A percentile compares a stretch with the other conserved stretches of the same genome.
These are phyloP conservation scores for Magallana ariakensis DNA, from an alignment of 1,140 invertebrate genomes.

Conservation along the genomic window DNA sequence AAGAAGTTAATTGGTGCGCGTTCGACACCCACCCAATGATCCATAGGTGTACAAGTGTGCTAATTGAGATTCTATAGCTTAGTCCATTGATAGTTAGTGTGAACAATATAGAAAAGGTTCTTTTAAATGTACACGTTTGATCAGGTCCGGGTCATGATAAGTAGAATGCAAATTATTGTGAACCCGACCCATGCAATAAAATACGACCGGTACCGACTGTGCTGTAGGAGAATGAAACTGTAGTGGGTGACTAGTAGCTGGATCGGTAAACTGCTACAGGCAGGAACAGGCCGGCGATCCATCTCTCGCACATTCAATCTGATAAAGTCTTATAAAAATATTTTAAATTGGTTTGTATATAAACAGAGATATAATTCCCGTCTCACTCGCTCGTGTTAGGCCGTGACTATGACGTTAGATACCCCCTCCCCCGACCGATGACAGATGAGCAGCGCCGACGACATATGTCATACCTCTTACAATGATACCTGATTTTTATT, in stretches of 20 bases:
- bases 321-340: slow-evolving; percentile 13
- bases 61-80: neutral
- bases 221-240: too few relatives aligned
- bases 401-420: neutral
- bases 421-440: neutral
- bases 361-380: neutral
- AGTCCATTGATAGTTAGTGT: neutral
- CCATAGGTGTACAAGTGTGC: neutral
- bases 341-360: slow-evolving; percentile 12
- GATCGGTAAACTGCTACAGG: neutral
- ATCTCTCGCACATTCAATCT: neutral
- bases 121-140: slow-evolving; percentile 12
- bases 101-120: neutral
- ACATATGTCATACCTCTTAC: neutral
- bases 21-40: neutral
- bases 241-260: too few relatives aligned
- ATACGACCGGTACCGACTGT: too few relatives aligned
- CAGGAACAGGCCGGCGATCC: neutral
- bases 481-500: too few relatives aligned
- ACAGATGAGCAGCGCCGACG: neutral
- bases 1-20: neutral
- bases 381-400: neutral
- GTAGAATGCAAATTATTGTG: neutral
- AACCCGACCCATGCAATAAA: too few relatives aligned
- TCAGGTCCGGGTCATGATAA: neutral